phyloP scores from a whole-genome alignment of 2,113 vertebrate genomes.

The Maylandia zebra region DNA sequence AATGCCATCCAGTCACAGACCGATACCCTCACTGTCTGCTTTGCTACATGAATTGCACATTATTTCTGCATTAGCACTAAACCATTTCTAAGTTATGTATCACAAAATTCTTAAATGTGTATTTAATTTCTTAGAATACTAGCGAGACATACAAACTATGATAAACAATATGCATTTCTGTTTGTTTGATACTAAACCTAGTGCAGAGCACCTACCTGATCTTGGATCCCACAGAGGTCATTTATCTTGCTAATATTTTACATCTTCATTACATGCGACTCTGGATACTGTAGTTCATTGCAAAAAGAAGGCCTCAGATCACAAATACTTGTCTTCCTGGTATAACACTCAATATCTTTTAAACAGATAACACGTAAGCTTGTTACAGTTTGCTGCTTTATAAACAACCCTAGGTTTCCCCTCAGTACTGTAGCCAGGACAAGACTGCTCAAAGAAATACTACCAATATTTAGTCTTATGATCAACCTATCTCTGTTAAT shows the following conservation, averaged over 20 bases:
- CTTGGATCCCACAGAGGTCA: not conserved
- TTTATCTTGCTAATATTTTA: not conserved
- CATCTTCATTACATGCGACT: not conserved
- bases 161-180: not conserved
- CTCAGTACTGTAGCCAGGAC: not conserved
- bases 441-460: not conserved
- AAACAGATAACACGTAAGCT: not conserved
- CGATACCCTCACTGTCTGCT: not conserved
- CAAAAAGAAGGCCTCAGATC: not conserved
- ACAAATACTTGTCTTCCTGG: not conserved
- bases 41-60: not conserved
- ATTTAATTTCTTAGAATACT: not conserved
- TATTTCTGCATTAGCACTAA: not conserved
- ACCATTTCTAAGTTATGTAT: too few relatives aligned
- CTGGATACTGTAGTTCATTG: not conserved
- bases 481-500: not conserved
- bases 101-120: not conserved
- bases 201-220: not conserved
- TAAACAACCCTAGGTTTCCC: not conserved
- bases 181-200: not conserved
- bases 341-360: not conserved
- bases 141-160: not conserved
- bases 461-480: not conserved
- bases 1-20: not conserved
- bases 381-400: not conserved